A percentile compares a stretch with the other conserved stretches of the same genome.
Evolutionary conservation across 2,888 invertebrate genomes (phyloP).

Genomic region (Sinelater perroti): DNA sequence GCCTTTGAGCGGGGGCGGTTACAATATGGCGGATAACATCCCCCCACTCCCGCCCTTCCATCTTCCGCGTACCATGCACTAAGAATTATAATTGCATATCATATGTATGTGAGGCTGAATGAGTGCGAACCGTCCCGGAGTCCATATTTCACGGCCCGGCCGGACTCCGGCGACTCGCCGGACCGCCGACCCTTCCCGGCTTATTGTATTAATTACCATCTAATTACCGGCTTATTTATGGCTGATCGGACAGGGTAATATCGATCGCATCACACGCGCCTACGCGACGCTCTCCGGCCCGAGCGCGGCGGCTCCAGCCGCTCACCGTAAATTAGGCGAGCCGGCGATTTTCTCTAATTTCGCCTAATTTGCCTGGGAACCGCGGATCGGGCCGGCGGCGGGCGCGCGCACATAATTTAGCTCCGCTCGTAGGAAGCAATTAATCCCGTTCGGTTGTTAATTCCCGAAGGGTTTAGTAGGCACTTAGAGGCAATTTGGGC

Average conservation of each 20-base stretch:
- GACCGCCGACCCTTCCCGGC: conserved; percentile 30
- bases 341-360: not conserved
- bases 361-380: not conserved
- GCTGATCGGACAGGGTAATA: conserved; percentile 13
- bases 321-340: too few relatives aligned
- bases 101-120: conserved; percentile 57
- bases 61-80: conserved; percentile 57
- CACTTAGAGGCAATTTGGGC: conserved; percentile 33
- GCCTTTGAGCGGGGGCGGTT: conserved; percentile 59
- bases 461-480: conserved; percentile 27
- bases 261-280: conserved; percentile 7
- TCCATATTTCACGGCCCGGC: conserved; percentile 52
- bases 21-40: conserved; percentile 61
- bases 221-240: conserved; percentile 51
- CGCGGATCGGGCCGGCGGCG: not conserved
- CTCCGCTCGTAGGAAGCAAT: conserved; percentile 31
- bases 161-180: conserved; percentile 25
- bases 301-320: too few relatives aligned
- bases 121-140: conserved; percentile 44
- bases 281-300: conserved; percentile 1
- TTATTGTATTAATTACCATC: conserved; percentile 58
- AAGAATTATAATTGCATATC: conserved; percentile 62
- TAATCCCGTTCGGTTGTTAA: conserved; percentile 29
- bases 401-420: conserved; percentile 18
- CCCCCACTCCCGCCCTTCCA: conserved; percentile 56